A percentile compares a stretch with the other conserved stretches of the same genome.
Evolutionary conservation across 1,140 invertebrate species (phyloP).

Genomic region (Procambarus clarkii): DNA sequence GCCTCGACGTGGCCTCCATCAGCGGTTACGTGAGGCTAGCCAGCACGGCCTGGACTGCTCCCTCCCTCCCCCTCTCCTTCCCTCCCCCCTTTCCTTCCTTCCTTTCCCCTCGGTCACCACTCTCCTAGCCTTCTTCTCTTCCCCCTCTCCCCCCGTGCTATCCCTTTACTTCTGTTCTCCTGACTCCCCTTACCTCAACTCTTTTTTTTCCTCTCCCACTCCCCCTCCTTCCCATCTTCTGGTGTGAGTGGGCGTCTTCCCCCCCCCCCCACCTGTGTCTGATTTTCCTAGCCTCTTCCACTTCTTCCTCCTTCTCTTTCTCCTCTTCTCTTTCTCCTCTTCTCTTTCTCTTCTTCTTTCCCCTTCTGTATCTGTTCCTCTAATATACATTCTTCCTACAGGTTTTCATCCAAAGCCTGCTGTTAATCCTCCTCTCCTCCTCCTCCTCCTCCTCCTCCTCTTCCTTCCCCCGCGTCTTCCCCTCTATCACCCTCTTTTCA

Average conservation of each 20-base stretch:
- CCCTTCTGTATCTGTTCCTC: not conserved
- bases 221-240: not conserved
- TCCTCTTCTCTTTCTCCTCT: not conserved
- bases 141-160: not conserved
- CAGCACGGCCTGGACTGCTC: not conserved
- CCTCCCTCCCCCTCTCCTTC: not conserved
- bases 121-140: not conserved
- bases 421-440: not conserved
- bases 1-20: constrained; percentile 38
- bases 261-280: not conserved
- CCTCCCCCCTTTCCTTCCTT: not conserved
- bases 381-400: not conserved
- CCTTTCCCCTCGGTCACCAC: not conserved
- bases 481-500: not conserved
- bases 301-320: constrained; percentile 7
- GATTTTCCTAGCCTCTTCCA: constrained; percentile 1
- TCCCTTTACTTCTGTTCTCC: not conserved
- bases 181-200: not conserved
- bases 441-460: constrained; percentile 12
- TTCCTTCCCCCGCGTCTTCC: not conserved
- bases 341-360: not conserved
- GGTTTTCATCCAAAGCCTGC: not conserved
- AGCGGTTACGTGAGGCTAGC: constrained; percentile 39
- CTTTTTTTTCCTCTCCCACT: constrained; percentile 11
- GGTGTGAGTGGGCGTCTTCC: not conserved